These are phyloP conservation scores for Macrophya alboannulata DNA, from an alignment of 2,888 invertebrate genomes.

Conservation along the genomic window DNA sequence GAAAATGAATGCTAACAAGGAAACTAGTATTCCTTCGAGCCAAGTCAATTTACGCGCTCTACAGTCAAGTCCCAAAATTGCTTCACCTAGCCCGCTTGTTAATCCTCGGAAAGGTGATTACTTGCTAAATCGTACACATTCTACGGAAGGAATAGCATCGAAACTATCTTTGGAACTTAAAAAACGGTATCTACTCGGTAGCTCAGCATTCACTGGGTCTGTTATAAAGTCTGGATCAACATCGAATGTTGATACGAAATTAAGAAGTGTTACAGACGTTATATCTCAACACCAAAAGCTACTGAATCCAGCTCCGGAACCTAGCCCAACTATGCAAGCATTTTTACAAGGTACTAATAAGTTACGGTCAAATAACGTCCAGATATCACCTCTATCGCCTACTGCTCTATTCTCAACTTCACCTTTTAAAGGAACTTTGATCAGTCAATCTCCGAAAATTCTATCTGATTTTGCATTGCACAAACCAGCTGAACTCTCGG, in stretches of 20 bases:
- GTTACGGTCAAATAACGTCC: slow-evolving; percentile 68
- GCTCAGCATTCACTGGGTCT: slow-evolving; percentile 84
- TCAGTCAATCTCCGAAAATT: slow-evolving; percentile 50
- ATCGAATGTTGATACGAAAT: slow-evolving; percentile 91
- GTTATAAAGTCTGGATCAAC: slow-evolving; percentile 92
- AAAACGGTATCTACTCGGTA: slow-evolving; percentile 91
- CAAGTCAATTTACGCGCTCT: slow-evolving; percentile 41
- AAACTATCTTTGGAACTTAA: slow-evolving; percentile 94
- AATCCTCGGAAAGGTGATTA: slow-evolving; percentile 88
- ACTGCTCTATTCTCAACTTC: slow-evolving; percentile 64
- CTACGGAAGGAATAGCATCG: slow-evolving; percentile 93
- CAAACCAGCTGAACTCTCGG: slow-evolving; percentile 59
- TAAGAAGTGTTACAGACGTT: slow-evolving; percentile 91
- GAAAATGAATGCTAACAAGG: slow-evolving; percentile 65
- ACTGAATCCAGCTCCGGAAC: slow-evolving; percentile 88
- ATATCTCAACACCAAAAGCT: slow-evolving; percentile 95
- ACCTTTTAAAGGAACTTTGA: slow-evolving; percentile 63
- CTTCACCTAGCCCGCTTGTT: slow-evolving; percentile 77
- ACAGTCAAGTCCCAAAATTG: slow-evolving; percentile 25
- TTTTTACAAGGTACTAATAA: slow-evolving; percentile 82
- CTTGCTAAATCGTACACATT: slow-evolving; percentile 90
- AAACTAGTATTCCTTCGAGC: slow-evolving; percentile 48
- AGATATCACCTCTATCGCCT: slow-evolving; percentile 76
- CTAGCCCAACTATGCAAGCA: slow-evolving; percentile 87
- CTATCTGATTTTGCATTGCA: slow-evolving; percentile 57